Evolutionary conservation across 2,797 vertebrate genomes (phyloP).

Genomic region (Heliangelus exortis): DNA sequence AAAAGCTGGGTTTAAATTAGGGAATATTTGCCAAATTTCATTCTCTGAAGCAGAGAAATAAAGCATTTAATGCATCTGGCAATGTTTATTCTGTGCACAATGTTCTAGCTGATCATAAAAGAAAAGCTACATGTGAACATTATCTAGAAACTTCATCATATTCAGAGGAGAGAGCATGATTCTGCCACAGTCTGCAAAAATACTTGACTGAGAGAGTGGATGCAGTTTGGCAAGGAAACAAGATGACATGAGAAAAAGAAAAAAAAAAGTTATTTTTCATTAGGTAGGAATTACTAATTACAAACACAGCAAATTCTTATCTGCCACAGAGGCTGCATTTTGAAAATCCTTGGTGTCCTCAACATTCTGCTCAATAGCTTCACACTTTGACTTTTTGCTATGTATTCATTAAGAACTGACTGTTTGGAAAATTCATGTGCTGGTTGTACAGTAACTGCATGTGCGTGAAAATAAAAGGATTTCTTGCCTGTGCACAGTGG

Average conservation of each 20-base stretch:
- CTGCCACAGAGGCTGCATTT: conserved; percentile 16
- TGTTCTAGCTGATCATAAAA: conserved; percentile 57
- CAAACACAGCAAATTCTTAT: conserved; percentile 15
- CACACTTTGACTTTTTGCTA: conserved; percentile 11
- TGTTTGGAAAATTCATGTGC: not conserved
- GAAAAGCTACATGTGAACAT: conserved; percentile 44
- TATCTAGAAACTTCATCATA: conserved; percentile 49
- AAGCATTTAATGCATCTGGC: conserved; percentile 62
- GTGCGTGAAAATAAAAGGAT: not conserved
- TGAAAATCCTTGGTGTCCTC: not conserved
- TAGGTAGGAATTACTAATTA: not conserved
- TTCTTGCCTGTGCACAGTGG: not conserved
- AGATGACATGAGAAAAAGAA: not conserved
- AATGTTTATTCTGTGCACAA: conserved; percentile 55
- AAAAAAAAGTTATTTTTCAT: not conserved
- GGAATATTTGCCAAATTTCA: conserved; percentile 67
- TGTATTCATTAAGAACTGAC: not conserved
- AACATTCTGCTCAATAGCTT: not conserved
- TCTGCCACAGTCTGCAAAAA: not conserved
- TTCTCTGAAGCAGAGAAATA: conserved; percentile 64
- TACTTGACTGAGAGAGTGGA: not conserved
- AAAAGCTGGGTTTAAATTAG: conserved; percentile 67
- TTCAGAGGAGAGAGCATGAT: not conserved
- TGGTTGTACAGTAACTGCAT: not conserved
- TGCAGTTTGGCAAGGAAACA: conserved; percentile 26